These are phyloP conservation scores for Ceraclea dissimilis DNA, from an alignment of 2,888 invertebrate species.

Conservation along the genomic window DNA sequence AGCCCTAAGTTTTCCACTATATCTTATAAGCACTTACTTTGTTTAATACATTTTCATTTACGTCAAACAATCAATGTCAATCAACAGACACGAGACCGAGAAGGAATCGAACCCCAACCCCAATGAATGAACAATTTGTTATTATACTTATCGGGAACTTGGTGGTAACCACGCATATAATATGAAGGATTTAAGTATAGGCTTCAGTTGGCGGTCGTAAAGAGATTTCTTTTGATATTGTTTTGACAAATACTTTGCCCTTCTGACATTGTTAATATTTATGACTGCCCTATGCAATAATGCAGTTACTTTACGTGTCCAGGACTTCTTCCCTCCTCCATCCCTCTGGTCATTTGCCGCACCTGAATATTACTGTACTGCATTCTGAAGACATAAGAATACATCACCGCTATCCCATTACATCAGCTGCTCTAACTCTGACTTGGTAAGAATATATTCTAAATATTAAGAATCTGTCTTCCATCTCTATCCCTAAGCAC, in stretches of 20 bases:
- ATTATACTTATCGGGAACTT: not conserved
- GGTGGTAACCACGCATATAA: not conserved
- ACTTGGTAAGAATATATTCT: too few species aligned
- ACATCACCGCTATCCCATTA: too few species aligned
- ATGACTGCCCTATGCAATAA: too few species aligned
- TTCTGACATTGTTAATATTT: not conserved
- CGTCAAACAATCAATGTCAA: constrained; percentile 22
- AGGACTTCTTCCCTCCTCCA: too few species aligned
- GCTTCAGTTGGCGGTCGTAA: not conserved
- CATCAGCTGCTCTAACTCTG: too few species aligned
- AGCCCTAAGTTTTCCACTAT: not conserved
- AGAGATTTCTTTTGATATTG: not conserved
- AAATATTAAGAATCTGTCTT: too few species aligned
- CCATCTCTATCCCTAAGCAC: too few species aligned
- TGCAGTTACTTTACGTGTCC: too few species aligned
- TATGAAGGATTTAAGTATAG: not conserved
- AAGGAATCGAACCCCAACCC: constrained; percentile 6
- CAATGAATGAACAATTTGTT: not conserved
- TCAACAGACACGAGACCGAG: constrained; percentile 11
- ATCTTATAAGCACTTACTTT: constrained; percentile 14
- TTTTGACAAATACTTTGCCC: not conserved
- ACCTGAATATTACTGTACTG: too few species aligned
- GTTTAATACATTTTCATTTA: constrained; percentile 20
- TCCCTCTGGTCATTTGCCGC: too few species aligned
- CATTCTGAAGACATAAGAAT: too few species aligned